A percentile compares a stretch with the other conserved stretches of the same genome.
Evolutionary conservation across 2,113 vertebrate genomes (phyloP).

Genomic region (Platysteira castanea): DNA sequence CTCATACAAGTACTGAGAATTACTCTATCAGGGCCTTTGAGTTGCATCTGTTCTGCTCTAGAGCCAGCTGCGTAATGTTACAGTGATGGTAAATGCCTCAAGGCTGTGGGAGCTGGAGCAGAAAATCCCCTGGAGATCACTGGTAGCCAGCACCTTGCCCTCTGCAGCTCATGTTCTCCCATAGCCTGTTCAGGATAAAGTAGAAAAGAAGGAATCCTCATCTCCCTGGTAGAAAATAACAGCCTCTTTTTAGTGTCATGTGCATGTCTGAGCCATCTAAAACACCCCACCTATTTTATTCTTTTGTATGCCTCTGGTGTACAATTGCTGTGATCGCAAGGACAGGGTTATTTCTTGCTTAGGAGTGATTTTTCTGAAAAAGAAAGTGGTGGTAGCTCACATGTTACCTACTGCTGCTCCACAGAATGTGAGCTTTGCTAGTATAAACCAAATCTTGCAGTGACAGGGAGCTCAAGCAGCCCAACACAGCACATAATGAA

Average conservation of each 20-base stretch:
- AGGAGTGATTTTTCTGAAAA: not conserved
- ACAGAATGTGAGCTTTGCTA: not conserved
- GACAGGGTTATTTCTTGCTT: not conserved
- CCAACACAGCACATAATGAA: not conserved
- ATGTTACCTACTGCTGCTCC: not conserved
- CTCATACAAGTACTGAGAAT: not conserved
- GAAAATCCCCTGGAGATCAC: not conserved
- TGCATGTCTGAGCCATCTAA: not conserved
- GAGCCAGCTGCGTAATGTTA: not conserved
- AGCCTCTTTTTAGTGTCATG: not conserved
- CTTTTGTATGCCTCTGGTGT: not conserved
- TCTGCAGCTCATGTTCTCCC: not conserved
- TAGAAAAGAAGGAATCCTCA: not conserved
- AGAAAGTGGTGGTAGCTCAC: not conserved
- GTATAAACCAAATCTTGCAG: not conserved
- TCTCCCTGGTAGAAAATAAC: not conserved
- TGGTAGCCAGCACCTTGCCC: not conserved
- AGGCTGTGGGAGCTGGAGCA: not conserved
- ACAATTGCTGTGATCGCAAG: not conserved
- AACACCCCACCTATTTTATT: not conserved
- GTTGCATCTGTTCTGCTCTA: not conserved
- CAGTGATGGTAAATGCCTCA: not conserved
- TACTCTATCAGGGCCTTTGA: not conserved
- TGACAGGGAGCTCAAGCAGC: slow-evolving; percentile 7
- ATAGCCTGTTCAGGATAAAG: not conserved